phyloP scores from a whole-genome alignment of 2,888 invertebrate genomes.

The Oscheius sp. region DNA sequence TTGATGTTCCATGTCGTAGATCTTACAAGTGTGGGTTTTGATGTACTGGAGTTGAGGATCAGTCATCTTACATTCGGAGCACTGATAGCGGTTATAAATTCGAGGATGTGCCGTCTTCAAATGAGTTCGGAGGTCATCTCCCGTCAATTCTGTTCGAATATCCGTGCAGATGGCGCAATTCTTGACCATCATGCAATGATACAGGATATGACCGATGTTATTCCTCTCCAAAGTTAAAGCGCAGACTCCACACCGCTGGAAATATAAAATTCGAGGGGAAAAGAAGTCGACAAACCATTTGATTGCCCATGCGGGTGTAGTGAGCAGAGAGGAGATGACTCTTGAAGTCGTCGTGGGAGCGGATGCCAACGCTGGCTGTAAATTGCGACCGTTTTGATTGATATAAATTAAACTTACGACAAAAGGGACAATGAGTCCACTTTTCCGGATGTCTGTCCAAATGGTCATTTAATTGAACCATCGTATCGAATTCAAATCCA shows the following conservation, averaged over 20 bases:
- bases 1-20: slow-evolving; percentile 14
- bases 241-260: slow-evolving; percentile 15
- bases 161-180: slow-evolving; percentile 17
- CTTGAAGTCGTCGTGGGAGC: slow-evolving; percentile 14
- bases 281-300: not conserved
- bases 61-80: slow-evolving; percentile 5
- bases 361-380: not conserved
- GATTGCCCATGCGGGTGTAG: not conserved
- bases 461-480: not conserved
- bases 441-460: slow-evolving; percentile 25
- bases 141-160: not conserved
- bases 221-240: not conserved
- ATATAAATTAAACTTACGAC: slow-evolving; percentile 18
- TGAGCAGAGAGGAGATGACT: slow-evolving; percentile 1
- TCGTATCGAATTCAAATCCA: not conserved
- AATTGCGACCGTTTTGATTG: not conserved
- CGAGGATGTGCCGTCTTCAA: not conserved
- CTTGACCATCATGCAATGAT: not conserved
- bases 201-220: slow-evolving; percentile 15
- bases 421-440: slow-evolving; percentile 18
- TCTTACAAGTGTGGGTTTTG: slow-evolving; percentile 13
- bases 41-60: not conserved
- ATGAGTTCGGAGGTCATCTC: slow-evolving; percentile 7
- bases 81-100: slow-evolving; percentile 4
- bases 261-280: not conserved